Conservation (phyloP, 1,140 invertebrate species). For the Paracyclopina nana region DNA sequence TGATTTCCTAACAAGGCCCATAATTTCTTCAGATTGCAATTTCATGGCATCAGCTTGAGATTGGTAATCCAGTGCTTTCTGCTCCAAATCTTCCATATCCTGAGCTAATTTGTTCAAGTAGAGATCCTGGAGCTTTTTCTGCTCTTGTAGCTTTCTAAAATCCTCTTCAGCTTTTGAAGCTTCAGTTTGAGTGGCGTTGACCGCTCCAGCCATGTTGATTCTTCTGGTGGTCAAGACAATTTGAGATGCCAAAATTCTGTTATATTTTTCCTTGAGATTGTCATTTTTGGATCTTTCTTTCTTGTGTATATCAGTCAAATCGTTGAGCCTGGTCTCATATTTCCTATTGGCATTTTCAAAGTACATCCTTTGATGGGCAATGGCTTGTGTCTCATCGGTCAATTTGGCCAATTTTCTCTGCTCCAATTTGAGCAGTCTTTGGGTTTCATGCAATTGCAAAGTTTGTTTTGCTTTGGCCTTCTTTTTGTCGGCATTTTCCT, state of each 20-base stretch:
- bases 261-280: neutral
- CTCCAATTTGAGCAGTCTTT: neutral
- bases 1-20: neutral
- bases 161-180: conserved; percentile 4
- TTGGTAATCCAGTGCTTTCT: neutral
- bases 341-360: neutral
- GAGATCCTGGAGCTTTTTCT: conserved; percentile 1
- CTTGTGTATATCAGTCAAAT: neutral
- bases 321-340: neutral
- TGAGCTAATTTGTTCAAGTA: neutral
- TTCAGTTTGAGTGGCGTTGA: neutral
- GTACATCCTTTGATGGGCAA: neutral
- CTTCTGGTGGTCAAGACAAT: neutral
- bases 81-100: neutral
- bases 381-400: neutral
- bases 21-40: neutral
- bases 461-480: neutral
- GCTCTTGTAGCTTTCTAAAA: neutral
- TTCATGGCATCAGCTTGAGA: neutral
- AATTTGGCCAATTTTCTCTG: neutral
- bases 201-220: neutral
- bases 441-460: neutral
- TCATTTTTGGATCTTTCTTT: neutral
- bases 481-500: neutral
- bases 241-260: neutral